Percentiles rank a stretch among this genome's conserved stretches.
Evolutionary conservation across 2,888 invertebrate genomes (phyloP).

Genomic region (Syrista parreyssii): DNA sequence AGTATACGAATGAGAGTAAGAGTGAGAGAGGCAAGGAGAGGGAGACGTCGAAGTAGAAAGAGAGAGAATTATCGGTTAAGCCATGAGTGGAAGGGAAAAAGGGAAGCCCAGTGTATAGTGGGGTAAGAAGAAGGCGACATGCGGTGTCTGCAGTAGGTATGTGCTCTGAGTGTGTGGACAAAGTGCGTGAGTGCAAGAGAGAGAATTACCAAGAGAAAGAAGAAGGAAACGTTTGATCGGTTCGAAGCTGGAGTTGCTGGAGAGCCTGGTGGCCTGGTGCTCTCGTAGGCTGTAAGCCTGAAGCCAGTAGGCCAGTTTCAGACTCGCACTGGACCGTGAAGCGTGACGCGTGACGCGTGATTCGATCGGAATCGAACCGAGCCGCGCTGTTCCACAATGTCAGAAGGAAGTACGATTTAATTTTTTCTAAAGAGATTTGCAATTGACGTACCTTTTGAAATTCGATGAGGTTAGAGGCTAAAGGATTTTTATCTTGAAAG

Average conservation of each 20-base stretch:
- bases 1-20: neutral
- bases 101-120: neutral
- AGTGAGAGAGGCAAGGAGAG: slow-evolving; percentile 27
- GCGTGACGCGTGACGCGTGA: slow-evolving; percentile 35
- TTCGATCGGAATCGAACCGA: slow-evolving; percentile 20
- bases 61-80: slow-evolving; percentile 6
- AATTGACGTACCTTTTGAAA: neutral
- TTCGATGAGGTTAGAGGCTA: neutral
- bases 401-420: neutral
- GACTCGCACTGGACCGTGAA: slow-evolving; percentile 58
- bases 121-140: neutral
- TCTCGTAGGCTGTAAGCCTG: slow-evolving; percentile 1
- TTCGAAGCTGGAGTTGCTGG: neutral
- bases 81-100: slow-evolving; percentile 11
- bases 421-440: neutral
- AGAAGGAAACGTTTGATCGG: slow-evolving; percentile 25
- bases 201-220: slow-evolving; percentile 4
- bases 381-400: neutral
- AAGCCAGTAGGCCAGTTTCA: slow-evolving; percentile 54
- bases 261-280: neutral
- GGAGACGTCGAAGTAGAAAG: slow-evolving; percentile 14
- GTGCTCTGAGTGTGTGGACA: neutral
- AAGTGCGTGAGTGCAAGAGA: slow-evolving; percentile 11
- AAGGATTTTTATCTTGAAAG: neutral
- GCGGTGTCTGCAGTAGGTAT: neutral